A percentile compares a stretch with the other conserved stretches of the same genome.
phyloP scores from a whole-genome alignment of 2,888 invertebrate genomes.

The Invenusta paracnida region DNA sequence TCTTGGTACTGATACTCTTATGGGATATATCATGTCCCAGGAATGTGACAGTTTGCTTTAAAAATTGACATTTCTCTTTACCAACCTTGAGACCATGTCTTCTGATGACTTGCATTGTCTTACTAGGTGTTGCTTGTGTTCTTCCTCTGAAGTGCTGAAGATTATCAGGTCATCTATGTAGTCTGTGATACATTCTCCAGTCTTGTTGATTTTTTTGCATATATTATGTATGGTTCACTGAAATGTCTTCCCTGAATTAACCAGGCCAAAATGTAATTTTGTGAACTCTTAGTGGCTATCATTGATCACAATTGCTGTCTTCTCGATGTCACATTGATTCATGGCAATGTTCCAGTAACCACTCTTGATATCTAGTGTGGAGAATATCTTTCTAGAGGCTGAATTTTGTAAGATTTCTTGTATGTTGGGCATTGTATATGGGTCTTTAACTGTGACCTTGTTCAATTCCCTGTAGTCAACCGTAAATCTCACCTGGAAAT shows the following conservation, averaged over 20 bases:
- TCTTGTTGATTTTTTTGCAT: neutral
- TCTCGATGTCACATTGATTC: no score
- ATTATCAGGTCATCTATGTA: conserved; percentile 17
- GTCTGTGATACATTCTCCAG: neutral
- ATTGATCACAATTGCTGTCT: no score
- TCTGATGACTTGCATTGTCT: no score
- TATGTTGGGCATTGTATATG: neutral
- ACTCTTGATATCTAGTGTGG: neutral
- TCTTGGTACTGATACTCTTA: neutral
- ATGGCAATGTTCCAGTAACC: neutral
- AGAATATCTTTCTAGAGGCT: neutral
- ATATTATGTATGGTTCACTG: neutral
- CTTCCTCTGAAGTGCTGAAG: neutral
- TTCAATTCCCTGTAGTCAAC: no score
- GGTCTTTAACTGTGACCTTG: neutral
- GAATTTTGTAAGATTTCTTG: neutral
- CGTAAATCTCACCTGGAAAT: no score
- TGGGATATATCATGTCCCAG: neutral
- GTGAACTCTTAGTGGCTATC: neutral
- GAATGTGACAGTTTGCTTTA: neutral
- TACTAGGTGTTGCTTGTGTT: neutral
- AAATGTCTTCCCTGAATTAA: neutral
- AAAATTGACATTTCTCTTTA: neutral
- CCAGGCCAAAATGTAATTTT: neutral
- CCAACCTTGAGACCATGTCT: neutral